Base-by-base conservation (phyloP, 2,797 vertebrate genomes). In the Urophycis tenuis region DNA sequence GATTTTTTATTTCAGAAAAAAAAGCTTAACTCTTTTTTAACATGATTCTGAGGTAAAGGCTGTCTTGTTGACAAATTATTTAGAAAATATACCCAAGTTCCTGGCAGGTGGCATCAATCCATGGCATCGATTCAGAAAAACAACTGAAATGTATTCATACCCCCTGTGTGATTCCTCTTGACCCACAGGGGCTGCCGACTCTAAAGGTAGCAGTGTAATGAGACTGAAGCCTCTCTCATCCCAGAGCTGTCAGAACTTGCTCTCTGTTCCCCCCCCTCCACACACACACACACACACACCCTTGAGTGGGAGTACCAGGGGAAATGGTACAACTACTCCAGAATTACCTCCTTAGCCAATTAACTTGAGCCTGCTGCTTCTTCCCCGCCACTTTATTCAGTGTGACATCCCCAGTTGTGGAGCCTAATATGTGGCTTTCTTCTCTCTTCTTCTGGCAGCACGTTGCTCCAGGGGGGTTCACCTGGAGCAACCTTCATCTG, bases 341-440 rank as follows among this genome's bases (percentile, higher is more conserved):
- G 75, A 60, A 81, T 81, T 67, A 73, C 41, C 11, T 70, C 75
- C 72, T 78, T 82, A 81, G 85, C 80, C 82, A 87, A 89, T 91
- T 88, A 84, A 85, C 85, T 82, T 87, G 80, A 81, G 60, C 49
- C 78, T 79, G 35, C 75, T 64, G 81, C 49, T 79, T 49, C 75
- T 75, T 74, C 69, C 60, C 75, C 71, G n/a, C 36, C 75, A 81
- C 74, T 83, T 80, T 80, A 85, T 85, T 81, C 15, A 12, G 14
- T 32, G 77, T 85, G 86, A 86, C 86, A 85, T 78, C 77, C 81
- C 75, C 72, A 81, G 77, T 75, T 25, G 79, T 53, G 81, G 75
- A 70, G 69, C 72, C 81, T 90, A 85, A 87, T 85, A 69, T 84
- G 74, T 75, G 78, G 84, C 74, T 85, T 79, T 86, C 72, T 79